Percentiles rank a stretch among this genome's conserved stretches.
These are phyloP conservation scores for Tachysurus fulvidraco DNA, from an alignment of 2,113 vertebrate species.

Conservation along the genomic window DNA sequence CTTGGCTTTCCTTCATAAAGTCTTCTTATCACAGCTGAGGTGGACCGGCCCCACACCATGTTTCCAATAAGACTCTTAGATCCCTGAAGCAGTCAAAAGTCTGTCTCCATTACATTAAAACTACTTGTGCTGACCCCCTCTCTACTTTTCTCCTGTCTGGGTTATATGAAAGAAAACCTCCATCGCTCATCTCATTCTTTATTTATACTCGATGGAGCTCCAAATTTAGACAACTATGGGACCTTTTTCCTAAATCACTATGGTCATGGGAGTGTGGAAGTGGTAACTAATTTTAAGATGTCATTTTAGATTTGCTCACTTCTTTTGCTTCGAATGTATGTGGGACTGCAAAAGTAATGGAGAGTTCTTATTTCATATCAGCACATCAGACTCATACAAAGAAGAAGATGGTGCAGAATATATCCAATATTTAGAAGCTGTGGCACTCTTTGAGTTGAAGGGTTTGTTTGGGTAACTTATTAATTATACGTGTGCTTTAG, in stretches of 20 bases:
- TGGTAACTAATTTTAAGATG: constrained; percentile 50
- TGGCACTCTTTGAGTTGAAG: not conserved
- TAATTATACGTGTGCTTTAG: not conserved
- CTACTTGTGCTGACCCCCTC: constrained; percentile 64
- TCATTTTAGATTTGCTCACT: constrained; percentile 50
- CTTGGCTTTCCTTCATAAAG: constrained; percentile 49
- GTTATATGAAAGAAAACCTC: constrained; percentile 65
- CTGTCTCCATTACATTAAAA: constrained; percentile 72
- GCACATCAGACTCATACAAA: constrained; percentile 3
- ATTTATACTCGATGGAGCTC: constrained; percentile 55
- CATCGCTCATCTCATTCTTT: constrained; percentile 65
- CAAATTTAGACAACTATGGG: constrained; percentile 44
- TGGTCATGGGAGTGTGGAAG: constrained; percentile 31
- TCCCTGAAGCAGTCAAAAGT: constrained; percentile 72
- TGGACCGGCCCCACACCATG: constrained; percentile 66
- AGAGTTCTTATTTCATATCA: constrained; percentile 21
- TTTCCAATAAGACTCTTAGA: constrained; percentile 70
- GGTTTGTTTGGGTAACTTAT: not conserved
- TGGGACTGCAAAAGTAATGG: not conserved
- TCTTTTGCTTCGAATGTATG: constrained; percentile 23
- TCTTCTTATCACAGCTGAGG: constrained; percentile 64
- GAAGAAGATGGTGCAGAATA: not conserved
- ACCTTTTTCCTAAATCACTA: constrained; percentile 41
- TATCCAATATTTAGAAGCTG: not conserved
- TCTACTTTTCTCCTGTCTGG: constrained; percentile 61